Percentiles rank a stretch among this genome's conserved stretches.
Evolutionary conservation across 37 sponge, comb jelly and placozoan species (phyloP).

Genomic region (Halichondria panicea): DNA sequence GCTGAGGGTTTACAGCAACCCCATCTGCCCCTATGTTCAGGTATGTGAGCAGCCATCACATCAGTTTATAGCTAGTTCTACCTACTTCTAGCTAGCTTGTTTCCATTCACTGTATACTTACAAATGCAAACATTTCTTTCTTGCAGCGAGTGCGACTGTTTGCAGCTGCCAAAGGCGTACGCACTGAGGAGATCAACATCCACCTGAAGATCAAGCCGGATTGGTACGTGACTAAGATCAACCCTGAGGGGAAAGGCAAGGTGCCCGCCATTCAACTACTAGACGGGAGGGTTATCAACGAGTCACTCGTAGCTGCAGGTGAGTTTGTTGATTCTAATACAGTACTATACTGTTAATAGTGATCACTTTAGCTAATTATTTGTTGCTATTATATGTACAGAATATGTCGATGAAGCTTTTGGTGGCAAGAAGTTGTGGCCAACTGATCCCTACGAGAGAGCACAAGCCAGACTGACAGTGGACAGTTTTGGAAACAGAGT

Average conservation of each 20-base stretch:
- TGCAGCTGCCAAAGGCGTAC: slow-evolving; percentile 43
- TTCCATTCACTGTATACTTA: too few relatives aligned
- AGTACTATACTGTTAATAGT: background rate
- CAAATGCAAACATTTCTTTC: too few relatives aligned
- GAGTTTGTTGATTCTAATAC: slow-evolving; percentile 1
- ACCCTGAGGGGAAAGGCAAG: slow-evolving; percentile 58
- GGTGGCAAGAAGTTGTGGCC: slow-evolving; percentile 42
- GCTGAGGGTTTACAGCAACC: slow-evolving; percentile 75
- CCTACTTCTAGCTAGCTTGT: too few relatives aligned
- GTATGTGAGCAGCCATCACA: slow-evolving; percentile 11
- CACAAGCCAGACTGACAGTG: slow-evolving; percentile 38
- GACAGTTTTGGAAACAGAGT: slow-evolving; percentile 61
- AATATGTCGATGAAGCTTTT: slow-evolving; percentile 71
- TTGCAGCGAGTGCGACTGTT: slow-evolving; percentile 67
- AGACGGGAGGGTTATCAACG: slow-evolving; percentile 60
- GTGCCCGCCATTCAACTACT: slow-evolving; percentile 70
- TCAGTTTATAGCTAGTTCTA: background rate
- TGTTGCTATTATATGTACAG: slow-evolving; percentile 33
- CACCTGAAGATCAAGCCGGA: slow-evolving; percentile 70
- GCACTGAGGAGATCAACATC: slow-evolving; percentile 53
- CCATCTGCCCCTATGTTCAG: slow-evolving; percentile 83
- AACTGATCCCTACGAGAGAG: slow-evolving; percentile 53
- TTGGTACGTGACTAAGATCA: slow-evolving; percentile 65
- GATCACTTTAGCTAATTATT: too few relatives aligned
- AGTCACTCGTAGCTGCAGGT: slow-evolving; percentile 74